Evolutionary conservation across 2,113 vertebrate genomes (phyloP).

Genomic region (Ascaphus truei): DNA sequence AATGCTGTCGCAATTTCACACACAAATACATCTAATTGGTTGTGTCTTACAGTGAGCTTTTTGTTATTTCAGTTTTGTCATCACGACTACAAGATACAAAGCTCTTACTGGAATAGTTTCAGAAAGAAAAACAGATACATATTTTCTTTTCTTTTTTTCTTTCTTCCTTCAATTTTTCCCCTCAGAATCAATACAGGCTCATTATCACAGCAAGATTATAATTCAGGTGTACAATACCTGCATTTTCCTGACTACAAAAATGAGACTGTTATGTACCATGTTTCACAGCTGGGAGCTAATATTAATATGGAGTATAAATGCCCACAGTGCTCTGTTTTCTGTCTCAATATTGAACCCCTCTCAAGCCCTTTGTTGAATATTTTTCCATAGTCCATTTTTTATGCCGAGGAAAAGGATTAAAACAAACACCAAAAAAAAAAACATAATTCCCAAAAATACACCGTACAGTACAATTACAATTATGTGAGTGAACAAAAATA

Average conservation of each 20-base stretch:
- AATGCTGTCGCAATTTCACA: too few relatives aligned
- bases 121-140: slow-evolving; percentile 63
- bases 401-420: not conserved
- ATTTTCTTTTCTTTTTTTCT: slow-evolving; percentile 13
- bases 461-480: too few relatives aligned
- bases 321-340: slow-evolving; percentile 24
- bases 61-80: slow-evolving; percentile 48
- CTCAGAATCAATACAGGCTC: slow-evolving; percentile 62
- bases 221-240: slow-evolving; percentile 71
- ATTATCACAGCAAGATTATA: slow-evolving; percentile 75
- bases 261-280: slow-evolving; percentile 50
- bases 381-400: slow-evolving; percentile 32
- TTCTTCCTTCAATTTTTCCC: slow-evolving; percentile 41
- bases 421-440: too few relatives aligned
- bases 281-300: slow-evolving; percentile 63
- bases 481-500: too few relatives aligned
- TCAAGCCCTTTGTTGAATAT: slow-evolving; percentile 26
- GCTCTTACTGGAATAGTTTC: slow-evolving; percentile 52
- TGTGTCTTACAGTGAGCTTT: slow-evolving; percentile 36
- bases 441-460: too few relatives aligned
- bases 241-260: slow-evolving; percentile 48
- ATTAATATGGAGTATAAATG: slow-evolving; percentile 44
- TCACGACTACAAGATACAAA: slow-evolving; percentile 53
- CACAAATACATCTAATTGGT: not conserved
- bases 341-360: slow-evolving; percentile 33